Percentiles rank a stretch among this genome's conserved stretches.
Conservation (phyloP, 2,797 vertebrate genomes). For the Pyrocephalus nanus region DNA sequence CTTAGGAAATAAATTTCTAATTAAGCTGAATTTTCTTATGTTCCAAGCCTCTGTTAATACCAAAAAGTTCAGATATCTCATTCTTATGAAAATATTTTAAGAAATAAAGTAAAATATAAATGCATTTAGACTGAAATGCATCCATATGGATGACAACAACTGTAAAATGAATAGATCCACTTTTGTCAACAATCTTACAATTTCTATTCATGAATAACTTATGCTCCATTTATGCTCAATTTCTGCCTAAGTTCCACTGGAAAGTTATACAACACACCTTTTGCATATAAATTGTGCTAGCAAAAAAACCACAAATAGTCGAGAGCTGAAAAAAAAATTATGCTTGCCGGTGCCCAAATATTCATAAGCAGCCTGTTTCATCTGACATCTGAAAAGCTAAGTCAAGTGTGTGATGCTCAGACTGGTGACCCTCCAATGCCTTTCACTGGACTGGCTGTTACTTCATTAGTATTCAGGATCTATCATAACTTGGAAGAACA, state of each 20-base stretch:
- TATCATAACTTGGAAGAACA: not conserved
- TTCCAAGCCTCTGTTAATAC: not conserved
- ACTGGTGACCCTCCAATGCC: not conserved
- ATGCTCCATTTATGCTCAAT: conserved; percentile 25
- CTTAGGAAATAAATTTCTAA: not conserved
- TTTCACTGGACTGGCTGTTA: not conserved
- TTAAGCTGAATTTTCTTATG: not conserved
- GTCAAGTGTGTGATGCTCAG: not conserved
- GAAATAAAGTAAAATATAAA: not conserved
- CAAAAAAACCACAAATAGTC: not conserved
- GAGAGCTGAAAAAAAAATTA: not conserved
- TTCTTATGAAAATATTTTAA: not conserved
- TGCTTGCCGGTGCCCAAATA: not conserved
- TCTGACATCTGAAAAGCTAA: not conserved
- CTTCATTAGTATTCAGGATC: conserved; percentile 1
- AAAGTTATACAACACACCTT: not conserved
- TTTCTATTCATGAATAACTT: conserved; percentile 58
- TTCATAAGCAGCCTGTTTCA: not conserved
- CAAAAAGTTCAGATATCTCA: not conserved
- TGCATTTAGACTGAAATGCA: not conserved
- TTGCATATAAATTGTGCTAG: conserved; percentile 27
- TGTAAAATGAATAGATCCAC: not conserved
- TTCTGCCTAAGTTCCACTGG: not conserved
- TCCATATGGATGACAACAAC: conserved; percentile 26
- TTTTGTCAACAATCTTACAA: conserved; percentile 45